Evolutionary conservation across 2,113 vertebrate genomes (phyloP).

Genomic region (Apus apus): DNA sequence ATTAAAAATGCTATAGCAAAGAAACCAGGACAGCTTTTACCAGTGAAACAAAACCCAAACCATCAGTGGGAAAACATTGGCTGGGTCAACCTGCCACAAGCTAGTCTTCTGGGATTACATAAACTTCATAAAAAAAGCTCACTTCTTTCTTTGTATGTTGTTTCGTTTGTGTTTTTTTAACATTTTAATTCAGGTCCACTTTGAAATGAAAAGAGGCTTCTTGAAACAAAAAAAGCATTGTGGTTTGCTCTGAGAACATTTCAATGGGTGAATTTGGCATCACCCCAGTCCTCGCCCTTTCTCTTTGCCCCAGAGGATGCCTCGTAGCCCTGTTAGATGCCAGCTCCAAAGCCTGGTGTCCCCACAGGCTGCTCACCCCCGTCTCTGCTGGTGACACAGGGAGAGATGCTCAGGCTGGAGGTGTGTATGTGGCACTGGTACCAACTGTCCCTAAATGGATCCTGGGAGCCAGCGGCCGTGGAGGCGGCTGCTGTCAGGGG

Average conservation of each 20-base stretch:
- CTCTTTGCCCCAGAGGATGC: background rate
- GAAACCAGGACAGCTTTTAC: background rate
- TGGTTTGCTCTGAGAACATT: background rate
- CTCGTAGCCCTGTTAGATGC: rapidly evolving
- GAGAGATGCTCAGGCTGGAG: rapidly evolving
- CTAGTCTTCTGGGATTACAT: background rate
- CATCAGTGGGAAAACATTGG: slow-evolving; percentile 6
- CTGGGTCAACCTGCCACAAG: slow-evolving; percentile 47
- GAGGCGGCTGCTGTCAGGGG: background rate
- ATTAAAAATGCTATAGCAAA: background rate
- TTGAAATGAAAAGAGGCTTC: background rate
- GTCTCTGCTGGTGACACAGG: rapidly evolving
- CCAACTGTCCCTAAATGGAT: background rate
- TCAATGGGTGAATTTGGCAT: background rate
- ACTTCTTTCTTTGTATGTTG: background rate
- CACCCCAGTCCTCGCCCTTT: rapidly evolving
- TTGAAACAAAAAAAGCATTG: background rate
- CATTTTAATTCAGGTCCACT: background rate
- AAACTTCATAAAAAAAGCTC: background rate
- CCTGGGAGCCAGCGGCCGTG: rapidly evolving
- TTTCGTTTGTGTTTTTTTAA: background rate
- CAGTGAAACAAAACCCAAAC: slow-evolving; percentile 8
- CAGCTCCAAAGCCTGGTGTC: background rate
- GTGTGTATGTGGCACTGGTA: background rate
- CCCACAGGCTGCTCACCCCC: background rate